Conservation (phyloP, 2,113 vertebrate genomes). For the Lynx canadensis region DNA sequence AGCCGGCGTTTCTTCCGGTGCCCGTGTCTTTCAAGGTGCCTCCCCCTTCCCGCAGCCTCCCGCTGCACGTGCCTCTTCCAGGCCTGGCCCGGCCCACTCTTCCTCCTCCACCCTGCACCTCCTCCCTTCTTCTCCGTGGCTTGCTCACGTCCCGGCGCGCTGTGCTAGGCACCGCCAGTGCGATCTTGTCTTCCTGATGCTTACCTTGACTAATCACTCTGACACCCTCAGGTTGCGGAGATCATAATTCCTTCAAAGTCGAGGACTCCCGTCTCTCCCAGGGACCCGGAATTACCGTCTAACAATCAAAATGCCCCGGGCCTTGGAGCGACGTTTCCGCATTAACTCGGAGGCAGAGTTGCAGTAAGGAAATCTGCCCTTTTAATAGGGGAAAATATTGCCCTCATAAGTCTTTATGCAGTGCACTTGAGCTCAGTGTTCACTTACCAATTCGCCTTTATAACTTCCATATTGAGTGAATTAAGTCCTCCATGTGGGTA, state of each 20-base stretch:
- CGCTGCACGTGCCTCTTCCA: accelerated
- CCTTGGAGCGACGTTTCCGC: background rate
- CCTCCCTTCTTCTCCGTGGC: accelerated
- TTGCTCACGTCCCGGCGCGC: background rate
- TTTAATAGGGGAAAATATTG: conserved; percentile 71
- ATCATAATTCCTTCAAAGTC: conserved; percentile 75
- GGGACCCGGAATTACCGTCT: conserved; percentile 80
- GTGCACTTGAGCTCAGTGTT: conserved; percentile 74
- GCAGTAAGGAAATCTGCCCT: conserved; percentile 29
- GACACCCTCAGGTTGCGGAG: conserved; percentile 71
- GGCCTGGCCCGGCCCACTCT: background rate
- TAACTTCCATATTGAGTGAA: conserved; percentile 83
- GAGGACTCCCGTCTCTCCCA: background rate
- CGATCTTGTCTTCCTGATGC: conserved; percentile 40
- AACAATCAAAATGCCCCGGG: conserved; percentile 24
- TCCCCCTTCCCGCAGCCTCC: accelerated
- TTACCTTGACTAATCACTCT: conserved; percentile 78
- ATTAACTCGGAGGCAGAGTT: background rate
- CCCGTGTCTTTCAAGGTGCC: background rate
- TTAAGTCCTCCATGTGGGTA: conserved; percentile 75
- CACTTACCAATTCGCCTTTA: conserved; percentile 78
- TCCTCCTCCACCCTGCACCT: background rate
- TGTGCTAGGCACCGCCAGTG: background rate
- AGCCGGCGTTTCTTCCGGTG: background rate
- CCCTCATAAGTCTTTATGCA: conserved; percentile 73